Base-by-base conservation (phyloP, 2,888 invertebrate species). In the Argyresthia albistria region DNA sequence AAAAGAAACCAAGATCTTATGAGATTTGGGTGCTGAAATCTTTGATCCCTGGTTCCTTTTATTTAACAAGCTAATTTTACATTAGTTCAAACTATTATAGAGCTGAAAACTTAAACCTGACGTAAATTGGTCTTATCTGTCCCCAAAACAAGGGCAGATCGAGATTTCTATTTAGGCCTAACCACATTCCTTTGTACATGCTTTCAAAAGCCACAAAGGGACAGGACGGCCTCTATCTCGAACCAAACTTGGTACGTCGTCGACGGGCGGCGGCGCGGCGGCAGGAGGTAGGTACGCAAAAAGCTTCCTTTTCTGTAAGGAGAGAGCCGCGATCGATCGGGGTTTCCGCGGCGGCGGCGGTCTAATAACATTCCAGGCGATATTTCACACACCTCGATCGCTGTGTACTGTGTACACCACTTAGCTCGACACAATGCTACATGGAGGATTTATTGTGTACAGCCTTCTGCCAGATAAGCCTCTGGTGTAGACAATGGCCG, bases 391-490 rank as follows among this genome's bases (percentile, higher is more conserved):
- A 62, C 63, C 64, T 63, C 63, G 62, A 60, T 62, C 62, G 61
- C 54, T 56, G 52, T 62, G 65, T 68, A 25, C 25, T 4, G 25
- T 25, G 25, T 25, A 25, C 25, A 66, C 64, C 69, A 69, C 68
- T 68, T 70, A 69, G 62, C 60, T 57, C 59, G 62, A 70, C 68
- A 69, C 67, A 66, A 71, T 70, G 72, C 63, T 76, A 81, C 82
- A 81, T 60, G 72, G 65, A 80, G 71, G 74, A 84, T 84, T 83
- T 86, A 86, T 84, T 75, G 80, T 72, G 69, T 78, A 78, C 79
- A 80, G 64, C 69, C 62, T 64, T 64, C 65, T 64, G 64, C 60
- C 67, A 70, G 82, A 83, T 82, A 81, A 79, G 73, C 71, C 68
- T 37, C 25, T 25, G 25, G 25, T 25, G 66, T 73, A 81, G 83